These are phyloP conservation scores for Halisarca cf. caerulea DNA, from an alignment of 37 sponge, comb jelly and placozoan species.

Conservation along the genomic window DNA sequence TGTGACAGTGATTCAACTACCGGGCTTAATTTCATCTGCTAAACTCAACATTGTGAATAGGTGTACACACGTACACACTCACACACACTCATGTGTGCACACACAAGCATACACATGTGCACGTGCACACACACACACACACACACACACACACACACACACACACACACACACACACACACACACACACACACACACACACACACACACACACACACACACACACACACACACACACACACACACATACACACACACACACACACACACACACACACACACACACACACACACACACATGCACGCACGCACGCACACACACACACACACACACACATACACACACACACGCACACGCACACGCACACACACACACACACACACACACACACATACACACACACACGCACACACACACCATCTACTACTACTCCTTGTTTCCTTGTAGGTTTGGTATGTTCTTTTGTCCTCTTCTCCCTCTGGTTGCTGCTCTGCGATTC, in stretches of 20 bases:
- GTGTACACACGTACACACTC: too few species aligned
- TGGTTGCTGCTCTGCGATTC: conserved; percentile 6
- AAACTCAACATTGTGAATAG: too few species aligned
- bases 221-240: background rate
- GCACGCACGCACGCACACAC: background rate
- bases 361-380: conserved; percentile 13
- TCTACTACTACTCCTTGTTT: background rate
- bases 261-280: conserved; percentile 14
- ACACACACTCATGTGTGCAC: too few species aligned
- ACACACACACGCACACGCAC: background rate
- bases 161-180: conserved; percentile 8
- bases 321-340: background rate
- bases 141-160: conserved; percentile 1
- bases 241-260: background rate
- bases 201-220: conserved; percentile 24
- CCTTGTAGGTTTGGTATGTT: conserved; percentile 12
- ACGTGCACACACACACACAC: too few species aligned
- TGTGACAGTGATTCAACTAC: too few species aligned
- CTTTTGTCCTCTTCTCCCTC: conserved; percentile 14
- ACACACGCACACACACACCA: background rate
- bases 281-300: conserved; percentile 21
- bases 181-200: conserved; percentile 21
- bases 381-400: conserved; percentile 21
- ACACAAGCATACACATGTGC: too few species aligned
- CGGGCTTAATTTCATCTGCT: too few species aligned